Base-by-base conservation (phyloP, 23 tunicate genomes). In the Corella eumyota region DNA sequence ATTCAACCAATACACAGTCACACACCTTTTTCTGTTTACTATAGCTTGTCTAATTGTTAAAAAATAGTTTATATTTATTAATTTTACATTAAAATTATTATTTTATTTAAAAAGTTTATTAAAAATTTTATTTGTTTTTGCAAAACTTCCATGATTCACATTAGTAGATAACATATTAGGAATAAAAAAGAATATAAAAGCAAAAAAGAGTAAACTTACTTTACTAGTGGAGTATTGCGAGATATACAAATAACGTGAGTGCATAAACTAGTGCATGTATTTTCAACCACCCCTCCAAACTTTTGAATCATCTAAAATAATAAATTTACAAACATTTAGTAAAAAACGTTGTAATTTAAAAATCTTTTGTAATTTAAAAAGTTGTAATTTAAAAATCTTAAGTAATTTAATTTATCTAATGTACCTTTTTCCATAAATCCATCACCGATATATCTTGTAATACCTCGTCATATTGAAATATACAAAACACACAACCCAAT, bases 1-100 rank as follows among this genome's bases (percentile, higher is more conserved):
- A 49, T 87, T 78, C 53, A 87, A 46, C 96, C 96, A 87, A 60
- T 87, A 87, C 23, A 87, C 71, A 19, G 96, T 78, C 31, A 78
- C 96, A 46, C 87, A 87, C 54, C 96, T 49, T 55, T 87, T 87
- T 26, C 96, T 80, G 23, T 87, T 88, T 4, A 38, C 15, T 6
- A 72, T 27, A 1, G 87, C 75, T 64, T 87, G 71, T 51, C 96
- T 87, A 79, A n/a, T n/a, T n/a, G n/a, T n/a, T n/a, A n/a, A n/a
- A n/a, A n/a, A n/a, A n/a, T n/a, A n/a, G n/a, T n/a, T n/a, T n/a
- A n/a, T n/a, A n/a, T n/a, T n/a, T n/a, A n/a, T n/a, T n/a, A n/a
- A n/a, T n/a, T n/a, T n/a, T n/a, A n/a, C n/a, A n/a, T n/a, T n/a
- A n/a, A n/a, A n/a, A n/a, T n/a, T n/a, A n/a, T n/a, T n/a, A n/a